phyloP scores from a whole-genome alignment of 1,140 invertebrate genomes.

The Eueides isabella region DNA sequence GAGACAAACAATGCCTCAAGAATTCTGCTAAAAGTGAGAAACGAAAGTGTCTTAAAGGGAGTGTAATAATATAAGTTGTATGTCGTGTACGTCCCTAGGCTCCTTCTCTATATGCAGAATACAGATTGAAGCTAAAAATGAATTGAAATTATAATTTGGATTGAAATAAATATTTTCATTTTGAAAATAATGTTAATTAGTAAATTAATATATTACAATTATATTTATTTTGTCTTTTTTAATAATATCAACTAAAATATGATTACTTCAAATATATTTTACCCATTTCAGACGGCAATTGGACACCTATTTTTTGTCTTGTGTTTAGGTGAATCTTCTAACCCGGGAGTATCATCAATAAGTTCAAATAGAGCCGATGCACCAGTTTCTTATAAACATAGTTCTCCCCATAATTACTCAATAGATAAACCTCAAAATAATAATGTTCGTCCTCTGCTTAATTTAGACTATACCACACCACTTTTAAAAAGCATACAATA shows the following conservation, averaged over 20 bases:
- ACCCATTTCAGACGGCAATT: conserved; percentile 24
- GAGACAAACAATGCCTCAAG: no score
- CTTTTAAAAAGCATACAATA: conserved; percentile 38
- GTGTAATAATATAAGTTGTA: no score
- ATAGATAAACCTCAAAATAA: conserved; percentile 14
- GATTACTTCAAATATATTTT: not conserved
- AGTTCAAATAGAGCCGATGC: conserved; percentile 24
- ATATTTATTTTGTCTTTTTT: no score
- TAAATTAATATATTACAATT: no score
- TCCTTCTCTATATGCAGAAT: no score
- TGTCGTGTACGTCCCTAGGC: no score
- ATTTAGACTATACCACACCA: not conserved
- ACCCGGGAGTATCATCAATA: conserved; percentile 21
- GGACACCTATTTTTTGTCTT: not conserved
- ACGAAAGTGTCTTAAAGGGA: no score
- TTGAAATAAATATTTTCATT: no score
- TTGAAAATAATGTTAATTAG: no score
- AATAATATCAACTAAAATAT: not conserved
- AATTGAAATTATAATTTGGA: no score
- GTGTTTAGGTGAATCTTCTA: conserved; percentile 20
- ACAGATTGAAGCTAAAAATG: no score
- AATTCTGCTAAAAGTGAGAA: no score
- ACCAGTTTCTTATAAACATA: conserved; percentile 28
- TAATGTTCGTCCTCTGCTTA: not conserved
- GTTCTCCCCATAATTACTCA: conserved; percentile 11